Percentiles rank a stretch among this genome's conserved stretches.
Evolutionary conservation across 2,797 vertebrate genomes (phyloP).

Genomic region (Danio kyathit): DNA sequence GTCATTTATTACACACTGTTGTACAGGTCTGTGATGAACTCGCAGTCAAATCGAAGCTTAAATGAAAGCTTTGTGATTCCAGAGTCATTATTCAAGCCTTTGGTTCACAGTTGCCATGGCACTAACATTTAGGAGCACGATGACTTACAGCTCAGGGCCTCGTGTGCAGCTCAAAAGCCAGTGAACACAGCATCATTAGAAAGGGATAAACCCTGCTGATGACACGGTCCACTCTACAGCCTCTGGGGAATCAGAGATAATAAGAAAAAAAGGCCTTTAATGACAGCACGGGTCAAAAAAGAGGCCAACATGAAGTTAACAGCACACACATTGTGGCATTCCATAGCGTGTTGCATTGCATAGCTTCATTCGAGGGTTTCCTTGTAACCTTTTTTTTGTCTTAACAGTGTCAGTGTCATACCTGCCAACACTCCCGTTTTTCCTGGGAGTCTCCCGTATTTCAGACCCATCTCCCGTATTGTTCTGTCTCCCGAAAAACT

Average conservation of each 20-base stretch:
- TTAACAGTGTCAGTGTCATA: neutral
- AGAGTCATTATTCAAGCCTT: conserved; percentile 24
- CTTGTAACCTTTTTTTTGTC: neutral
- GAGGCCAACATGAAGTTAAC: conserved; percentile 12
- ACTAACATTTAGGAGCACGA: conserved; percentile 28
- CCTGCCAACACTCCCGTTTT: too few relatives aligned
- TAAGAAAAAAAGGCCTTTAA: neutral
- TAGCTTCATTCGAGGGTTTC: conserved; percentile 5
- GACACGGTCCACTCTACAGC: conserved; percentile 30
- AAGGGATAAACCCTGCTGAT: conserved; percentile 13
- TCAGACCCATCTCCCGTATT: too few relatives aligned
- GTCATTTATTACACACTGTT: neutral
- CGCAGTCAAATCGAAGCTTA: neutral
- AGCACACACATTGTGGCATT: neutral
- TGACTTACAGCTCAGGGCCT: conserved; percentile 21
- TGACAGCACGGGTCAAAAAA: conserved; percentile 16
- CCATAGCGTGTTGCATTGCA: neutral
- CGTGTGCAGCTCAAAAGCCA: conserved; percentile 3
- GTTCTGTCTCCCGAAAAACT: too few relatives aligned
- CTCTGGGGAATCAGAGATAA: conserved; percentile 23
- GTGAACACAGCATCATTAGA: conserved; percentile 32
- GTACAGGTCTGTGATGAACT: neutral
- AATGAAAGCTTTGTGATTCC: conserved; percentile 38
- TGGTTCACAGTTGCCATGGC: conserved; percentile 34
- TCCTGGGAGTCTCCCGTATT: too few relatives aligned